A percentile compares a stretch with the other conserved stretches of the same genome.
Conservation (phyloP, 2,797 vertebrate species). For the Acipenser oxyrinchus region DNA sequence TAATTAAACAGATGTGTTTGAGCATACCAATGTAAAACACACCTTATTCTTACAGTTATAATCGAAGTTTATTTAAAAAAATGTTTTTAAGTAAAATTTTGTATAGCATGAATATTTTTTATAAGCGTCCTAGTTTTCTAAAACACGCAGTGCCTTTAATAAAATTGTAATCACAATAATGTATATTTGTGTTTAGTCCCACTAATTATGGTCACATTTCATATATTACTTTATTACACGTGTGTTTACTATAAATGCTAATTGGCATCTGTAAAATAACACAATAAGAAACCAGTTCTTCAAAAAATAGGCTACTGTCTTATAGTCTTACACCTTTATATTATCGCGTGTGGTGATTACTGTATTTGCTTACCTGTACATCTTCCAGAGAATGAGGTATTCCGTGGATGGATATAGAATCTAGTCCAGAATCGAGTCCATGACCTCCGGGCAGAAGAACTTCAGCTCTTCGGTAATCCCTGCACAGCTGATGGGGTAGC, state of each 20-base stretch:
- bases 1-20: no score
- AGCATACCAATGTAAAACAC: no score
- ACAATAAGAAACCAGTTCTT: background rate
- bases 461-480: conserved; percentile 91
- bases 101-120: no score
- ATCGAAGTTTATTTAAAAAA: no score
- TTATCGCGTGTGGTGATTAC: background rate
- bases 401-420: conserved; percentile 86
- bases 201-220: no score
- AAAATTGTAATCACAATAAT: no score
- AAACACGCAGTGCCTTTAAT: no score
- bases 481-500: conserved; percentile 88
- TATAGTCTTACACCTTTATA: background rate
- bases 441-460: conserved; percentile 89
- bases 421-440: conserved; percentile 85
- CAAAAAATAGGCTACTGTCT: background rate
- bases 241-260: background rate
- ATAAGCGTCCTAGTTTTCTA: no score
- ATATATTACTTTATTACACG: no score
- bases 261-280: background rate
- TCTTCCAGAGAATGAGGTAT: conserved; percentile 97
- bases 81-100: no score
- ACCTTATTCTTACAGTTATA: no score
- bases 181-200: no score
- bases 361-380: conserved; percentile 77